phyloP scores from a whole-genome alignment of 2,113 vertebrate genomes.

The Puma concolor region DNA sequence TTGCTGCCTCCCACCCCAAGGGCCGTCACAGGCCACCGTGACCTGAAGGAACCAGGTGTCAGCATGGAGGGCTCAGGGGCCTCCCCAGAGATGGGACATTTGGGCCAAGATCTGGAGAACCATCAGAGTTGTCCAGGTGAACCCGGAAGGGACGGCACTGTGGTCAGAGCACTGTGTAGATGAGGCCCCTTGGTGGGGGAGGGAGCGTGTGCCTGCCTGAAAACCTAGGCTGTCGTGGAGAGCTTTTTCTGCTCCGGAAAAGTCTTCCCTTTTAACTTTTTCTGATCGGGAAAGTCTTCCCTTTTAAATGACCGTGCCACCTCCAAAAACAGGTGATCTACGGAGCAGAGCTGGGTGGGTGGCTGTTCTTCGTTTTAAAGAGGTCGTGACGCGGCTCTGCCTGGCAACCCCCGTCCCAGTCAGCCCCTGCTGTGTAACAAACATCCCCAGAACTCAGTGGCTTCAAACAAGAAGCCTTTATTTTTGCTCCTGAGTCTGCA shows the following conservation, averaged over 20 bases:
- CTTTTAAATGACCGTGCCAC: neutral
- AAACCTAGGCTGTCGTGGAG: neutral
- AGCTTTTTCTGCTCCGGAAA: neutral
- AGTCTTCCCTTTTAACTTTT: neutral
- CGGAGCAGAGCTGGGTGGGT: fast-evolving
- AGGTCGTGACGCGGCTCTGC: neutral
- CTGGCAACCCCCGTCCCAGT: neutral
- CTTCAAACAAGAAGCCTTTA: neutral
- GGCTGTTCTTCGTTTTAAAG: neutral
- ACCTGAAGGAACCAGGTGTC: neutral
- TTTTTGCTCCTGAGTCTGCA: neutral
- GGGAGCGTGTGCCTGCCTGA: fast-evolving
- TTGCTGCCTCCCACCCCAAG: neutral
- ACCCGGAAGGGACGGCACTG: neutral
- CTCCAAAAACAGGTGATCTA: neutral
- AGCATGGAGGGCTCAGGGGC: neutral
- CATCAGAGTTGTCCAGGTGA: neutral
- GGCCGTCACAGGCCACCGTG: neutral
- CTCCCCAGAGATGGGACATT: no score
- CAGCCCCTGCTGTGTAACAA: neutral
- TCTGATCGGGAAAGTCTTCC: neutral
- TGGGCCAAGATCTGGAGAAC: neutral
- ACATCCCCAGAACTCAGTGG: neutral
- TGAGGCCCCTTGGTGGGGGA: neutral
- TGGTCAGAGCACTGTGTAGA: neutral